Evolutionary conservation across 2,797 vertebrate genomes (phyloP).

Genomic region (Poeciliopsis gracilis): DNA sequence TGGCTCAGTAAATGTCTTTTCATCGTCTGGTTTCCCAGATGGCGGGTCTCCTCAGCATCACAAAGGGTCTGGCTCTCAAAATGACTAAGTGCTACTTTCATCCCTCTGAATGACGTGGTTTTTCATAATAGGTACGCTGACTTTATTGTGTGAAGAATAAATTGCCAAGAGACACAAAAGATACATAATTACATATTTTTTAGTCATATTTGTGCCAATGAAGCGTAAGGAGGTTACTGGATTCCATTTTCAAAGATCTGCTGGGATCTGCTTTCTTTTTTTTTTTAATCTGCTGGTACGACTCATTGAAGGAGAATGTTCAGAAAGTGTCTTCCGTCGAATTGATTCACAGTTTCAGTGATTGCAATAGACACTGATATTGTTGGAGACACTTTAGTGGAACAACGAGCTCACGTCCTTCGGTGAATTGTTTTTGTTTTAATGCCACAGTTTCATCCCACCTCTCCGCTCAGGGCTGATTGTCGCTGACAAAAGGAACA

Average conservation of each 20-base stretch:
- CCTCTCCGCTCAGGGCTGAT: background rate
- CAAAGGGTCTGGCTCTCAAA: background rate
- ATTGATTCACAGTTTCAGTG: background rate
- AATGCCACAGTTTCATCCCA: background rate
- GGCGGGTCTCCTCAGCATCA: background rate
- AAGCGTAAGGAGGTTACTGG: slow-evolving; percentile 1
- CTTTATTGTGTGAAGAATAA: background rate
- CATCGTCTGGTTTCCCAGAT: background rate
- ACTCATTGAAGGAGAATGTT: background rate
- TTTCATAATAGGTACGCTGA: background rate
- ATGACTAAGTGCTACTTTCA: background rate
- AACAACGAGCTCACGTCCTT: background rate
- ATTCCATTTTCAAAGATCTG: background rate
- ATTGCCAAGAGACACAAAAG: background rate
- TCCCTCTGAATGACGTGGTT: background rate
- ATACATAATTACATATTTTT: background rate
- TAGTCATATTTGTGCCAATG: background rate
- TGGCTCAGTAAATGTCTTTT: background rate
- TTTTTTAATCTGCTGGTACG: background rate
- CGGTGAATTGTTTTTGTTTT: background rate
- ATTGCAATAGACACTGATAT: background rate
- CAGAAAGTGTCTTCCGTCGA: background rate
- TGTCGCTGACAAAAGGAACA: background rate
- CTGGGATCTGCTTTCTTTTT: background rate
- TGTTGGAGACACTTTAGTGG: background rate